phyloP scores from a whole-genome alignment of 2,113 vertebrate species.

The Periophthalmus modestus region DNA sequence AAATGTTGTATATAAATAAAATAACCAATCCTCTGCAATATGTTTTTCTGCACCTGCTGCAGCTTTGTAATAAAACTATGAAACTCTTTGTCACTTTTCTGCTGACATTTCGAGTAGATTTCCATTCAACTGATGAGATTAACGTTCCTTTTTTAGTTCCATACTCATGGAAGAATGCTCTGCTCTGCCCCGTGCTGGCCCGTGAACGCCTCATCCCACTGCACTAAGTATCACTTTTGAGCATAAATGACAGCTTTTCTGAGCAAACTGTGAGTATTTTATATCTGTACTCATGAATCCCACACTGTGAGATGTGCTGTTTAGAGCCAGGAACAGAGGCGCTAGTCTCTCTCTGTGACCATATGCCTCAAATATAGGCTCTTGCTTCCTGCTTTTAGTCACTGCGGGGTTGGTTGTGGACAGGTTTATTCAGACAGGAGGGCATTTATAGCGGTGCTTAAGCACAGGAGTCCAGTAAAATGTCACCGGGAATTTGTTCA shows the following conservation, averaged over 20 bases:
- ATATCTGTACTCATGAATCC: constrained; percentile 47
- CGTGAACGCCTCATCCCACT: constrained; percentile 54
- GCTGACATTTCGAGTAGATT: constrained; percentile 15
- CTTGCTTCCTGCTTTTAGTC: constrained; percentile 28
- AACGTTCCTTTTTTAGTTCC: constrained; percentile 27
- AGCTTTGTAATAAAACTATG: not conserved
- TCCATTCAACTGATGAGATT: constrained; percentile 29
- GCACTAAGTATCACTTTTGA: constrained; percentile 62
- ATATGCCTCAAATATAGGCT: constrained; percentile 11
- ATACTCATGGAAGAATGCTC: constrained; percentile 49
- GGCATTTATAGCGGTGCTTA: constrained; percentile 16
- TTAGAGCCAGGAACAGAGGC: constrained; percentile 20
- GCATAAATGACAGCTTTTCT: constrained; percentile 64
- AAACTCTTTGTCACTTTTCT: not conserved
- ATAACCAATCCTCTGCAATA: no score
- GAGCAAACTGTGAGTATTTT: constrained; percentile 48
- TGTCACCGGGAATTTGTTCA: constrained; percentile 34
- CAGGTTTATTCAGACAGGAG: constrained; percentile 32
- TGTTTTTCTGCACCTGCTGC: not conserved
- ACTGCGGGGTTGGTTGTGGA: constrained; percentile 32
- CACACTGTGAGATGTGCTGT: constrained; percentile 38
- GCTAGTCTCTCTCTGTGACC: constrained; percentile 28
- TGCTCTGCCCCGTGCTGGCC: constrained; percentile 51
- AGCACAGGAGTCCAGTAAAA: constrained; percentile 13
- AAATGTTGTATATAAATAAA: no score